A percentile compares a stretch with the other conserved stretches of the same genome.
Evolutionary conservation across 2,113 vertebrate genomes (phyloP).

Genomic region (Cyprinus carpio): DNA sequence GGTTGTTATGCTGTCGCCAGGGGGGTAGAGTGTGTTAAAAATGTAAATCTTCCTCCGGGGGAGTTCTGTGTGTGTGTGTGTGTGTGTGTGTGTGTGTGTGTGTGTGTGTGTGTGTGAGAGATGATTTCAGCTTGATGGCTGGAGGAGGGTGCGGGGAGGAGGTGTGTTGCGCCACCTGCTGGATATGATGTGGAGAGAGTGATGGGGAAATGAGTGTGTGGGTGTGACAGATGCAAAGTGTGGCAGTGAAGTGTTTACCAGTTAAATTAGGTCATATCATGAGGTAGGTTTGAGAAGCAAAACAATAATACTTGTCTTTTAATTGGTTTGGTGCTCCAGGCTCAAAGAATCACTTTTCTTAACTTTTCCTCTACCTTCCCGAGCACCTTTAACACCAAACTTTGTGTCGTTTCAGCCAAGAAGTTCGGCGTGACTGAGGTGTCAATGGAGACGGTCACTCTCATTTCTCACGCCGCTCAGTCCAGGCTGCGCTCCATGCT

Average conservation of each 20-base stretch:
- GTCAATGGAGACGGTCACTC: conserved; percentile 82
- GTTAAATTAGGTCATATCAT: conserved; percentile 29
- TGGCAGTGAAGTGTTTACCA: conserved; percentile 25
- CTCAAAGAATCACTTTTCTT: neutral
- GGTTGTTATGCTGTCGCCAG: conserved; percentile 60
- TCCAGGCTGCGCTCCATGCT: conserved; percentile 80
- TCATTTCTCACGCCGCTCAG: conserved; percentile 85
- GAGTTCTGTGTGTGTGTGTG: conserved; percentile 5
- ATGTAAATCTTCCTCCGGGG: conserved; percentile 60
- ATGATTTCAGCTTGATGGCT: conserved; percentile 34
- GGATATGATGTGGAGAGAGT: neutral
- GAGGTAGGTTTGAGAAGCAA: conserved; percentile 26
- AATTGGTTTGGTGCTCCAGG: conserved; percentile 15
- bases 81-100: neutral
- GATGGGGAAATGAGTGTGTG: conserved; percentile 21
- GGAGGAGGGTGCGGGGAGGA: conserved; percentile 55
- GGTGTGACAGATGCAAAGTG: conserved; percentile 17
- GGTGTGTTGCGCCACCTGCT: conserved; percentile 48
- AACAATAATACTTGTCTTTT: conserved; percentile 29
- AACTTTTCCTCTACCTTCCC: neutral
- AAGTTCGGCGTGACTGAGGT: conserved; percentile 84
- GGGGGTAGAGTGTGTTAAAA: conserved; percentile 60
- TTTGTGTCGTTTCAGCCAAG: conserved; percentile 71
- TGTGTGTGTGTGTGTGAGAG: conserved; percentile 4
- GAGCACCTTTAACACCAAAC: neutral